phyloP scores from a whole-genome alignment of 2,888 invertebrate species.

The Drosophila demipolita region DNA sequence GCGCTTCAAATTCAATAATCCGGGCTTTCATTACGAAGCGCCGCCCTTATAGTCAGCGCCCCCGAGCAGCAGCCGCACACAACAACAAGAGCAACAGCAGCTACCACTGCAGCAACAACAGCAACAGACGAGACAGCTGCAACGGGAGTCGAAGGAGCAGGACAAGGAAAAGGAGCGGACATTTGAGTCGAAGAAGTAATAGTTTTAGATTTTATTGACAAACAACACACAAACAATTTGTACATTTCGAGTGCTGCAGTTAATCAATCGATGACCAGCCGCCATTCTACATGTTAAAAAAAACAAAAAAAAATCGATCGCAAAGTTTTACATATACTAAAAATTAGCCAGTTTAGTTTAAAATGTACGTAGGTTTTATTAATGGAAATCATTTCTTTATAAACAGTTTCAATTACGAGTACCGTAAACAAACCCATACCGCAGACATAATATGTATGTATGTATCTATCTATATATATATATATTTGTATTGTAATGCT shows the following conservation, averaged over 20 bases:
- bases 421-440: constrained; percentile 13
- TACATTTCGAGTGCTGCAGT: constrained; percentile 46
- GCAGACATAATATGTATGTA: background rate
- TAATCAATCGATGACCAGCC: constrained; percentile 6
- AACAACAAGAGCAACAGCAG: constrained; percentile 20
- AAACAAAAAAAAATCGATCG: constrained; percentile 8
- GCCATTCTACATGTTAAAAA: background rate
- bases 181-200: constrained; percentile 41
- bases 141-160: constrained; percentile 13
- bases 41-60: constrained; percentile 77
- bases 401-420: constrained; percentile 28
- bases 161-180: constrained; percentile 13
- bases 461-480: constrained; percentile 7
- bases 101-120: constrained; percentile 12
- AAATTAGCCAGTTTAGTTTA: constrained; percentile 75
- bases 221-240: constrained; percentile 35
- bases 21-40: constrained; percentile 83
- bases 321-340: constrained; percentile 57
- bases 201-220: constrained; percentile 54
- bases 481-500: constrained; percentile 28
- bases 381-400: constrained; percentile 55
- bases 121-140: constrained; percentile 7
- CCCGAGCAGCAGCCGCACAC: constrained; percentile 26
- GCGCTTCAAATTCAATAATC: constrained; percentile 84
- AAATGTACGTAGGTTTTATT: constrained; percentile 65